These are phyloP conservation scores for Rhopalosiphum nymphaeae DNA, from an alignment of 2,888 invertebrate genomes.

Conservation along the genomic window DNA sequence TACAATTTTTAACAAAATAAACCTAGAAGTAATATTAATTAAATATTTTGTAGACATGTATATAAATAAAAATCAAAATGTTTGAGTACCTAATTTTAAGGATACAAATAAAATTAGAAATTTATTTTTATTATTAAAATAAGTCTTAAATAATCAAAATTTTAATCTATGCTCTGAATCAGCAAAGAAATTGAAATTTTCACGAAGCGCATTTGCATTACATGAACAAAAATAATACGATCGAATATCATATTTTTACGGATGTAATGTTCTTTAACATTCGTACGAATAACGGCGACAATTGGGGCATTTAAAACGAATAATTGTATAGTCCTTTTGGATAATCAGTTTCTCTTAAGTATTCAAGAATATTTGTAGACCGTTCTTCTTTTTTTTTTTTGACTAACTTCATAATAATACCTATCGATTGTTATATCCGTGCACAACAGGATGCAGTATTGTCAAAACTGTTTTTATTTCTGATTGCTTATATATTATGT, in stretches of 20 bases:
- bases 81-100: too few species aligned
- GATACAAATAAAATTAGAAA: too few species aligned
- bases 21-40: background rate
- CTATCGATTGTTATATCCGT: background rate
- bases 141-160: background rate
- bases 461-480: constrained; percentile 6
- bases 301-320: background rate
- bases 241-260: background rate
- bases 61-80: background rate
- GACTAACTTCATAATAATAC: background rate
- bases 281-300: background rate
- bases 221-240: background rate
- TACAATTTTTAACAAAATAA: background rate
- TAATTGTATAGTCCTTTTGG: background rate
- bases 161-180: background rate
- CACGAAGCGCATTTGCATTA: background rate
- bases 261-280: background rate
- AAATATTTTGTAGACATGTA: background rate
- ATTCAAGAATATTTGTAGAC: background rate
- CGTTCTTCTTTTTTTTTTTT: background rate
- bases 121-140: background rate
- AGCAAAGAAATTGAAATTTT: background rate
- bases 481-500: background rate
- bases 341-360: background rate
- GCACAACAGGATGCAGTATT: constrained; percentile 7